phyloP scores from a whole-genome alignment of 1,140 invertebrate species.

The Bacillus rossius region DNA sequence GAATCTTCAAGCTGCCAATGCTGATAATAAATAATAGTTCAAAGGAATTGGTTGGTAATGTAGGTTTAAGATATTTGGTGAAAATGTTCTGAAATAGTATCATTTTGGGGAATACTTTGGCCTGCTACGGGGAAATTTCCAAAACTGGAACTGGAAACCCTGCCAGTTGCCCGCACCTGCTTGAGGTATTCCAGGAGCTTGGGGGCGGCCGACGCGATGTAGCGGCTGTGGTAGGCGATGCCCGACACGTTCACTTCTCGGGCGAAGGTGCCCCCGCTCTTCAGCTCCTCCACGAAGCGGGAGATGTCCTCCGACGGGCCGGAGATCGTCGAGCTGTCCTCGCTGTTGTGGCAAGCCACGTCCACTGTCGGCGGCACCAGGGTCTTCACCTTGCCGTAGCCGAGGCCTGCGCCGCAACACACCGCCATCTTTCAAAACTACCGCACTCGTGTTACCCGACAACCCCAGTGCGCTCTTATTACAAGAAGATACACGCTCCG shows the following conservation, averaged over 20 bases:
- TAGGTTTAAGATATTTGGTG: not conserved
- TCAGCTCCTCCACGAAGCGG: constrained; percentile 14
- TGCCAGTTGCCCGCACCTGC: constrained; percentile 43
- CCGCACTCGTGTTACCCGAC: too few relatives aligned
- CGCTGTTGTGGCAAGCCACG: constrained; percentile 56
- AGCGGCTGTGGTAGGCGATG: constrained; percentile 56
- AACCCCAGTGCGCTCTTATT: too few relatives aligned
- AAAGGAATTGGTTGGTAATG: too few relatives aligned
- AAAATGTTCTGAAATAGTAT: not conserved
- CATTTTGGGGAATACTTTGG: not conserved
- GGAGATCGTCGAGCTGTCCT: constrained; percentile 56
- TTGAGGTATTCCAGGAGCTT: constrained; percentile 63
- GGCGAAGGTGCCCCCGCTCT: constrained; percentile 48
- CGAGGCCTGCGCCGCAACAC: not conserved
- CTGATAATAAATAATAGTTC: too few relatives aligned
- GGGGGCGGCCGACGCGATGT: constrained; percentile 55
- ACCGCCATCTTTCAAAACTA: too few relatives aligned
- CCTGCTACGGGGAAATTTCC: not conserved
- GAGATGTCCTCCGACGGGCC: constrained; percentile 42
- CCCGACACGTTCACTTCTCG: constrained; percentile 52
- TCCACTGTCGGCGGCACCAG: constrained; percentile 39
- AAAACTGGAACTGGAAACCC: not conserved
- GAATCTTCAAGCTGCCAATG: too few relatives aligned
- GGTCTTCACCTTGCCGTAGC: not conserved
- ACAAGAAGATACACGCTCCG: too few relatives aligned